Conservation (phyloP, 2,888 invertebrate genomes). For the Diabrotica balteata region DNA sequence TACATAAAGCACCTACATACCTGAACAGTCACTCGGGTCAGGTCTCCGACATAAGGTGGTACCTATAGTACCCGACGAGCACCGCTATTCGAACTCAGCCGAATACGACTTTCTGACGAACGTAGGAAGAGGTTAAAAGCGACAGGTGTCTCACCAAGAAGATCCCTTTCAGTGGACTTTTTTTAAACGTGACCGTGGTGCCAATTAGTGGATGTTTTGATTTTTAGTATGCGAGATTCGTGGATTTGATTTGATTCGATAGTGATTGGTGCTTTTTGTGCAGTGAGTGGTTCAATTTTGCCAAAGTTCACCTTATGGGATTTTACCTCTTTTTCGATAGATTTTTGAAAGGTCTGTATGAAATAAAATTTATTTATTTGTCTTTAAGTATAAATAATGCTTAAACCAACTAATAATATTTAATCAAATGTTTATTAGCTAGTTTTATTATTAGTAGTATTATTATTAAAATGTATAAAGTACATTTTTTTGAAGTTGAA, state of each 20-base stretch:
- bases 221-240: slow-evolving; percentile 15
- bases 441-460: no score
- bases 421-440: no score
- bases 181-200: slow-evolving; percentile 21
- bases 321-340: slow-evolving; percentile 7
- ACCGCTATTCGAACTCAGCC: slow-evolving; percentile 46
- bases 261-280: slow-evolving; percentile 10
- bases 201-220: slow-evolving; percentile 25
- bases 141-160: slow-evolving; percentile 47
- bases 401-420: no score
- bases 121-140: slow-evolving; percentile 43
- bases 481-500: no score
- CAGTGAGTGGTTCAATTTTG: slow-evolving; percentile 3
- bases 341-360: slow-evolving; percentile 10
- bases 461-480: no score
- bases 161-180: slow-evolving; percentile 22
- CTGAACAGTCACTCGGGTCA: slow-evolving; percentile 45
- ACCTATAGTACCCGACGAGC: slow-evolving; percentile 17
- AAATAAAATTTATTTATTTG: no score
- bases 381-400: no score
- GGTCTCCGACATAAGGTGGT: slow-evolving; percentile 32
- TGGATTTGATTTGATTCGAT: slow-evolving; percentile 8
- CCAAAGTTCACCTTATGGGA: slow-evolving; percentile 24
- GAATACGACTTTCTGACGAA: slow-evolving; percentile 20
- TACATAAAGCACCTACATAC: slow-evolving; percentile 33